Conservation (phyloP, 1,140 invertebrate species). For the Panagrolaimus sp. region DNA sequence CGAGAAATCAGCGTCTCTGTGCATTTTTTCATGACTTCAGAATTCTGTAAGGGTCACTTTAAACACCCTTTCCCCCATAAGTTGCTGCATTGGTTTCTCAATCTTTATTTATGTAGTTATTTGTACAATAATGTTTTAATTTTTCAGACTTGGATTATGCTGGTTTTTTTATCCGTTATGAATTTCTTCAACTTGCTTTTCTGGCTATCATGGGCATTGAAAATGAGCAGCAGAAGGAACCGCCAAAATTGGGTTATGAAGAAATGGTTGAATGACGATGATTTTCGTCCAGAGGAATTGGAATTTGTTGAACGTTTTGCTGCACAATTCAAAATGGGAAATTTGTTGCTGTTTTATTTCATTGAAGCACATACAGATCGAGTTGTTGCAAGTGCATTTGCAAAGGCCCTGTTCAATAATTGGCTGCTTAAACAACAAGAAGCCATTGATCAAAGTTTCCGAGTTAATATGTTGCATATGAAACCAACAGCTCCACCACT, state of each 20-base stretch:
- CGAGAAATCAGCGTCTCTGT: too few species aligned
- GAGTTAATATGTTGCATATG: too few species aligned
- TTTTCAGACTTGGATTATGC: constrained; percentile 28
- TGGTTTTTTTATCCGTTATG: constrained; percentile 24
- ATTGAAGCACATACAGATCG: too few species aligned
- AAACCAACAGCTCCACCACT: too few species aligned
- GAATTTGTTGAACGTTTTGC: too few species aligned
- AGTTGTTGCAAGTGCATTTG: neutral
- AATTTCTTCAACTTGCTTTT: constrained; percentile 13
- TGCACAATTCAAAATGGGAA: too few species aligned
- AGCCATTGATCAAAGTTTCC: too few species aligned
- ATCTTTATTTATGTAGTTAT: neutral
- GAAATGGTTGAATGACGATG: neutral
- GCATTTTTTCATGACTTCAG: too few species aligned
- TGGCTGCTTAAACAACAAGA: too few species aligned
- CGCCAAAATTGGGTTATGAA: neutral
- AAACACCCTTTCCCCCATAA: constrained; percentile 27
- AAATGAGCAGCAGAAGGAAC: constrained; percentile 20
- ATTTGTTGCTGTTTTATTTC: too few species aligned
- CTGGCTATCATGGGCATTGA: constrained; percentile 30
- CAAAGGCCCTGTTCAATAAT: too few species aligned
- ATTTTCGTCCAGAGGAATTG: constrained; percentile 19
- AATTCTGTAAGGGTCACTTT: too few species aligned
- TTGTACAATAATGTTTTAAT: neutral
- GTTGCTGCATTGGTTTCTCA: neutral